Evolutionary conservation across 2,113 vertebrate genomes (phyloP), one percentile per base, ranked within the genome.

Genomic region (Epinephelus lanceolatus): DNA sequence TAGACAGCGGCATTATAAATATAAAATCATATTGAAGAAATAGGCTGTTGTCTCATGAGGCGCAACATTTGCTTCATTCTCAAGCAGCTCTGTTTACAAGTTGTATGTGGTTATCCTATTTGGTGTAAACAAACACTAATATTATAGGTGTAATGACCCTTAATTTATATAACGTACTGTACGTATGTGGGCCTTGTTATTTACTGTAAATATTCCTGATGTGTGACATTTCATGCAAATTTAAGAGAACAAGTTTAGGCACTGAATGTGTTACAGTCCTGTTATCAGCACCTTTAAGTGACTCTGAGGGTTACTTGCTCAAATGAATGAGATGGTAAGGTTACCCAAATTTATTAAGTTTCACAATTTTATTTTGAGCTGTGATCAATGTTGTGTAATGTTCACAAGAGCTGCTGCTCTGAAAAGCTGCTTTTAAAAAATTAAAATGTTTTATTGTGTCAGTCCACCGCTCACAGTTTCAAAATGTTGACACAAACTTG

Each of bases 171-270:
- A 69, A 84, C 19, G 60, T 79, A 78, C 70, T 89, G 17, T 91
- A 90, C 77, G 62, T 89, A 90, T 79, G 62, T 89, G 70, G 70
- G 78, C 74, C 59, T 89, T 82, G 76, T 87, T 84, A 87, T 78
- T 92, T 88, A 86, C 67, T 94, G 84, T 93, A 93, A 85, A 93
- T 90, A 90, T 61, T 74, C 45, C 40, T 62, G 65, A 86, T 70
- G 76, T 88, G 81, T 86, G 86, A 83, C 80, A 87, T 84, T 86
- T 91, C 75, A 70, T 87, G 83, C 66, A 91, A 75, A 86, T 78
- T 66, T 55, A 71, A 80, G 42, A 83, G 30, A 78, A 85, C 63
- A 72, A 86, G 19, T 57, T 15, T 65, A 77, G 75, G 71, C 73
- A 71, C 56, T 53, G 77, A 83, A 84, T 70, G 84, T 89, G 62